phyloP scores from a whole-genome alignment of 2,888 invertebrate genomes.

The Dasysyrphus albostriatus region DNA sequence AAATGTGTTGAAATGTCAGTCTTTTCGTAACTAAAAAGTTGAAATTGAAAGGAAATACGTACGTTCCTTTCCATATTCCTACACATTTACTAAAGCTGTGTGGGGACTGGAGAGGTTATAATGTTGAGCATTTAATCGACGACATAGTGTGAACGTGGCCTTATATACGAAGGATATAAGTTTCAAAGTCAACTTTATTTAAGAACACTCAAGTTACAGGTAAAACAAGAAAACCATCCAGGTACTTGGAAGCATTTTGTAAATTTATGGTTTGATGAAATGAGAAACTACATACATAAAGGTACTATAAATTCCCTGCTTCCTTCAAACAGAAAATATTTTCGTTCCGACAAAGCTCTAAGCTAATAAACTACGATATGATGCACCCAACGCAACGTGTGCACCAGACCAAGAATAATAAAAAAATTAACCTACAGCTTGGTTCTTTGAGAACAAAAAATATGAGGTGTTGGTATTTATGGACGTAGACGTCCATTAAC shows the following conservation, averaged over 20 bases:
- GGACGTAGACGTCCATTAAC: slow-evolving; percentile 21
- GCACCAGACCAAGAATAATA: slow-evolving; percentile 28
- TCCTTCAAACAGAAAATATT: background rate
- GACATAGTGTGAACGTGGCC: too few relatives aligned
- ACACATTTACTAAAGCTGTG: too few relatives aligned
- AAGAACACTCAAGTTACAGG: background rate
- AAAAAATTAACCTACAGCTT: background rate
- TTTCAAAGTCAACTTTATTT: too few relatives aligned
- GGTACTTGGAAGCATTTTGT: too few relatives aligned
- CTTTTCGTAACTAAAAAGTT: too few relatives aligned
- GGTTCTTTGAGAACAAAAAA: background rate
- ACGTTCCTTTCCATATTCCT: too few relatives aligned
- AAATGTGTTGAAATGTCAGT: too few relatives aligned
- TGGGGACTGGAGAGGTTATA: too few relatives aligned
- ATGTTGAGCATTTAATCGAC: too few relatives aligned
- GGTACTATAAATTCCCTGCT: background rate
- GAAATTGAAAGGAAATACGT: too few relatives aligned
- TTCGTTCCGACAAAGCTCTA: background rate
- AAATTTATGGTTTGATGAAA: background rate
- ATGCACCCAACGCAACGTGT: slow-evolving; percentile 9
- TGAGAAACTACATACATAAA: background rate
- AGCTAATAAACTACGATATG: slow-evolving; percentile 24
- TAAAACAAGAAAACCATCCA: too few relatives aligned
- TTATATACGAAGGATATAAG: too few relatives aligned
- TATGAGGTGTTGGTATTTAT: slow-evolving; percentile 14